Evolutionary conservation across 2,888 invertebrate species (phyloP), one percentile per base, ranked within the genome.

Genomic region (Acanthosoma haemorrhoidale): DNA sequence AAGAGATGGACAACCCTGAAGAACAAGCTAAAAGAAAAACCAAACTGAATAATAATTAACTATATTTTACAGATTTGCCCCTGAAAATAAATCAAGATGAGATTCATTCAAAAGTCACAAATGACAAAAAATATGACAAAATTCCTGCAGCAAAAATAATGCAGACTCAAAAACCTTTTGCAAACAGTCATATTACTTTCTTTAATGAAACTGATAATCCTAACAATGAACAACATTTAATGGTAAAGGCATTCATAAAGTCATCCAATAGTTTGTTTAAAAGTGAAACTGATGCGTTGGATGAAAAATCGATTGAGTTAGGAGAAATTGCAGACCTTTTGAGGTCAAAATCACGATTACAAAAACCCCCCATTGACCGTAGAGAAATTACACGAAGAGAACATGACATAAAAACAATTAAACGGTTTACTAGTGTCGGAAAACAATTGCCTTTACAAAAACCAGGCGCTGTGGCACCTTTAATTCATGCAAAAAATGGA

Each of bases 201-300:
- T 13, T n/a, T 25, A 51, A 25, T 5, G 25, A 25, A 6, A 51
- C 25, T 34, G 60, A 60, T 16, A 60, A 67, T 29, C 67, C 67
- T 43, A 67, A 67, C 34, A n/a, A 31, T 6, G 43, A 43, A 32
- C 67, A 67, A 18, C 16, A 57, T 25, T 34, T 67, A 36, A 67
- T 67, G 67, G 43, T 32, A n/a, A n/a, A 57, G 9, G 21, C 43
- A n/a, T 67, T 67, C 11, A 67, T 67, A 57, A 43, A 39, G 16
- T 57, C 57, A 6, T 21, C 57, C 6, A 15, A 21, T 18, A 32
- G 31, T 36, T n/a, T 67, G 29, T 67, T 67, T 31, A 21, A 21
- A 51, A 41, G 43, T 43, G 41, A 41, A 31, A 21, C 18, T 21
- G 25, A 51, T 18, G 51, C 11, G 13, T 5, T n/a, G 18, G 13